Conservation (phyloP, 2,888 invertebrate species). For the Lepeophtheirus nordmannii region DNA sequence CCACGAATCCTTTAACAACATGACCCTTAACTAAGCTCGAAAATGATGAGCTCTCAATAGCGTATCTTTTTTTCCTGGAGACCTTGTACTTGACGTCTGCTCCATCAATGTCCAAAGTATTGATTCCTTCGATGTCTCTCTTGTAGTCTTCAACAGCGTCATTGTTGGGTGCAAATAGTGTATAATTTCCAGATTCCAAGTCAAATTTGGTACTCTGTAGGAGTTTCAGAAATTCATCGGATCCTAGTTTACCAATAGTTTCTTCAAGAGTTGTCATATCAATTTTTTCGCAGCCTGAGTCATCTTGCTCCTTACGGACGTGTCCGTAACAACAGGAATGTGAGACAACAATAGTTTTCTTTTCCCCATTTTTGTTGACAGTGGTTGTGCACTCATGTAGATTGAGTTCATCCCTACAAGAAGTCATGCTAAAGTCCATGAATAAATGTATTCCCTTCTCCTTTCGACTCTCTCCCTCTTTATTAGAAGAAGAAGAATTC, state of each 20-base stretch:
- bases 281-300: slow-evolving; percentile 35
- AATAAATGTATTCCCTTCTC: slow-evolving; percentile 28
- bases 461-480: slow-evolving; percentile 35
- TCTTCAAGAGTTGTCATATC: slow-evolving; percentile 43
- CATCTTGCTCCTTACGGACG: not conserved
- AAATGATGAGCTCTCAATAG: slow-evolving; percentile 7
- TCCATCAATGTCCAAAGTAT: slow-evolving; percentile 15
- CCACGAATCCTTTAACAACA: slow-evolving; percentile 31
- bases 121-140: slow-evolving; percentile 27
- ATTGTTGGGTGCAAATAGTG: slow-evolving; percentile 39
- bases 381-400: slow-evolving; percentile 43
- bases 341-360: slow-evolving; percentile 45
- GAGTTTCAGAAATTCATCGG: slow-evolving; percentile 44
- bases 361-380: slow-evolving; percentile 39
- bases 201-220: slow-evolving; percentile 41
- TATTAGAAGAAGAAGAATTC: slow-evolving; percentile 29
- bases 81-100: not conserved
- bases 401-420: slow-evolving; percentile 30
- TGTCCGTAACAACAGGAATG: slow-evolving; percentile 54
- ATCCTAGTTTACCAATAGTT: slow-evolving; percentile 43
- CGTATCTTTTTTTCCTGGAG: slow-evolving; percentile 7
- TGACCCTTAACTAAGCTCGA: slow-evolving; percentile 30
- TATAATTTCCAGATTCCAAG: slow-evolving; percentile 40
- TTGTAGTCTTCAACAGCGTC: slow-evolving; percentile 34
- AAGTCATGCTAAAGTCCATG: slow-evolving; percentile 28